phyloP scores from a whole-genome alignment of 1,140 invertebrate species.

The Lerema accius region DNA sequence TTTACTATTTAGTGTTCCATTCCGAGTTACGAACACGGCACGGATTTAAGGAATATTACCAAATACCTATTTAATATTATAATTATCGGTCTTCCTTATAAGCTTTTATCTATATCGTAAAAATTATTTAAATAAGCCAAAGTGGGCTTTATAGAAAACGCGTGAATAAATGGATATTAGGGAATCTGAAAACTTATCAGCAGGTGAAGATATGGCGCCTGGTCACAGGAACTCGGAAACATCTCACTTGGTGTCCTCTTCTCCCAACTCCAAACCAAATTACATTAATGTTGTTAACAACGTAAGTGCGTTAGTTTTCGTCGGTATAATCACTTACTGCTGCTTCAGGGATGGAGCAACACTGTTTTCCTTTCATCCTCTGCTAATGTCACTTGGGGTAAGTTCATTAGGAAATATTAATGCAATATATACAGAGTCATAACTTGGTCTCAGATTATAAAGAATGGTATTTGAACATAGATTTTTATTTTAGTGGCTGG shows the following conservation, averaged over 20 bases:
- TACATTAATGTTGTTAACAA: conserved; percentile 71
- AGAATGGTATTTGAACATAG: no score
- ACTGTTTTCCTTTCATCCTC: conserved; percentile 77
- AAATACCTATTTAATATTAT: no score
- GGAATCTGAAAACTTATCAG: neutral
- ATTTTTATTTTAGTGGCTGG: conserved; percentile 70
- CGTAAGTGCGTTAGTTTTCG: conserved; percentile 56
- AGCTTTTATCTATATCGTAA: no score
- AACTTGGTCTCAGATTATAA: neutral
- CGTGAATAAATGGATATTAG: conserved; percentile 13
- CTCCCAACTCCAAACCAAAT: conserved; percentile 49
- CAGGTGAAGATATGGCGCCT: conserved; percentile 49
- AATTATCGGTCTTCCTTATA: no score
- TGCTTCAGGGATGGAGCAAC: conserved; percentile 65
- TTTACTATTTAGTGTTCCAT: no score
- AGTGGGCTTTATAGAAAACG: conserved; percentile 1
- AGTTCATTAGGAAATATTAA: conserved; percentile 33
- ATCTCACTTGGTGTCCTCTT: conserved; percentile 57
- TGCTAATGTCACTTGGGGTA: conserved; percentile 43
- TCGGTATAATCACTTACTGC: conserved; percentile 65
- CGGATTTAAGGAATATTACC: no score
- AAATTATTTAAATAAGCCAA: neutral
- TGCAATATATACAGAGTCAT: neutral
- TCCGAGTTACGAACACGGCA: no score
- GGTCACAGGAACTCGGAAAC: conserved; percentile 62